Evolutionary conservation across 2,797 vertebrate species (phyloP).

Genomic region (Malacoctenus gilli): DNA sequence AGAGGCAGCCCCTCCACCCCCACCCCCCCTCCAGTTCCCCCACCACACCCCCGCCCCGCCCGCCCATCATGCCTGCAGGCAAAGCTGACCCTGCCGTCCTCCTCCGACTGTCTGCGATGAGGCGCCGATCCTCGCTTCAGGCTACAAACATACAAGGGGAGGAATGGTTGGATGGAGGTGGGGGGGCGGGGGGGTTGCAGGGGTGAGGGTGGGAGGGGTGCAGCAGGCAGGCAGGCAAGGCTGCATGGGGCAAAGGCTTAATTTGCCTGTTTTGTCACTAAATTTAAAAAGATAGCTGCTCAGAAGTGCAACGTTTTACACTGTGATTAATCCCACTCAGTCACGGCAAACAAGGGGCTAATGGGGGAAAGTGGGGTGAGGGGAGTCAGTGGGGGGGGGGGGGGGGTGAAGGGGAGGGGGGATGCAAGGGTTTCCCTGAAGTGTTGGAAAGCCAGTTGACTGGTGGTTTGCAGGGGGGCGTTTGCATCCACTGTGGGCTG

Average conservation of each 20-base stretch:
- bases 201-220: constrained; percentile 4
- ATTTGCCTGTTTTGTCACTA: constrained; percentile 76
- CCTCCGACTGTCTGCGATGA: constrained; percentile 63
- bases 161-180: constrained; percentile 10
- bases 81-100: constrained; percentile 66
- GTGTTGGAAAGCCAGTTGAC: constrained; percentile 24
- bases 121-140: constrained; percentile 66
- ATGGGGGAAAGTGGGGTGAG: constrained; percentile 56
- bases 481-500: constrained; percentile 19
- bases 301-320: constrained; percentile 66
- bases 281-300: constrained; percentile 65
- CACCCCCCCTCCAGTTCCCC: too few relatives aligned
- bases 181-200: constrained; percentile 18
- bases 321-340: constrained; percentile 75
- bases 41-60: too few relatives aligned
- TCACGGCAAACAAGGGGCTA: constrained; percentile 71
- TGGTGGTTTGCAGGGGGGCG: constrained; percentile 28
- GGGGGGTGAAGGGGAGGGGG: neutral
- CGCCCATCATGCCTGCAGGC: constrained; percentile 70
- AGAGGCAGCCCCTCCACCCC: constrained; percentile 49
- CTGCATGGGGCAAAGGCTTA: constrained; percentile 69
- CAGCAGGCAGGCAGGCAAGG: constrained; percentile 23
- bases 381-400: constrained; percentile 8
- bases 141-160: constrained; percentile 64
- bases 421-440: constrained; percentile 43